A percentile compares a stretch with the other conserved stretches of the same genome.
phyloP scores from a whole-genome alignment of 2,797 vertebrate genomes.

The Galagoides demidoff region DNA sequence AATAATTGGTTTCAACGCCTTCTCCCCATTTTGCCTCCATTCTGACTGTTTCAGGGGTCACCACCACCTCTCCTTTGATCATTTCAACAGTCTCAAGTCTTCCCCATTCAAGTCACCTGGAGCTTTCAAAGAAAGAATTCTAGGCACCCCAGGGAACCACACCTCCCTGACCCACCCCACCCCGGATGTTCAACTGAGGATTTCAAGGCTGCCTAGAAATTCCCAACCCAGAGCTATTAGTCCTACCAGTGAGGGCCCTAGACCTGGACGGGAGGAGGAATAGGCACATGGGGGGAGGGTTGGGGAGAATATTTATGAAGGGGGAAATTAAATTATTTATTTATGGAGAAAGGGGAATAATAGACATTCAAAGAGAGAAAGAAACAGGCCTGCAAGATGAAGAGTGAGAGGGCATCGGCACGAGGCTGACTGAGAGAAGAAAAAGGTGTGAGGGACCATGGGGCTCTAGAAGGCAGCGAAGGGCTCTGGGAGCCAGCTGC shows the following conservation, averaged over 20 bases:
- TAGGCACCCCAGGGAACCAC: background rate
- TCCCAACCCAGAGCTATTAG: background rate
- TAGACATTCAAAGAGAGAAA: background rate
- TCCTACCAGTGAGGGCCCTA: background rate
- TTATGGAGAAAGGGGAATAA: conserved; percentile 65
- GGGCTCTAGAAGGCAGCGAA: background rate
- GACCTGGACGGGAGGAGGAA: background rate
- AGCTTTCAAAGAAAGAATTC: conserved; percentile 38
- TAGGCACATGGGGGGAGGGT: background rate
- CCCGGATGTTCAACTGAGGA: background rate
- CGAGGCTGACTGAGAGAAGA: background rate
- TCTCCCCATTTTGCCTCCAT: conserved; percentile 35
- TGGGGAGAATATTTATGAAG: conserved; percentile 76
- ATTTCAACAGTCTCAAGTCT: conserved; percentile 40
- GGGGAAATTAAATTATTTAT: conserved; percentile 81
- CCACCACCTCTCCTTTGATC: background rate
- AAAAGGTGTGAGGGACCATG: background rate
- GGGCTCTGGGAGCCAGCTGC: background rate
- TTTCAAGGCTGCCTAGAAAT: conserved; percentile 29
- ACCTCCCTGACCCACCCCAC: background rate
- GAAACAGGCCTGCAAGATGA: background rate
- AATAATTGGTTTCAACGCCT: conserved; percentile 30
- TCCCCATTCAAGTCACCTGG: background rate
- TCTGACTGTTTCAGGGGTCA: conserved; percentile 17
- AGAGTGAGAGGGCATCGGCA: background rate